Evolutionary conservation across 2,888 invertebrate species (phyloP).

Genomic region (Drosophila pseudotakahashii): DNA sequence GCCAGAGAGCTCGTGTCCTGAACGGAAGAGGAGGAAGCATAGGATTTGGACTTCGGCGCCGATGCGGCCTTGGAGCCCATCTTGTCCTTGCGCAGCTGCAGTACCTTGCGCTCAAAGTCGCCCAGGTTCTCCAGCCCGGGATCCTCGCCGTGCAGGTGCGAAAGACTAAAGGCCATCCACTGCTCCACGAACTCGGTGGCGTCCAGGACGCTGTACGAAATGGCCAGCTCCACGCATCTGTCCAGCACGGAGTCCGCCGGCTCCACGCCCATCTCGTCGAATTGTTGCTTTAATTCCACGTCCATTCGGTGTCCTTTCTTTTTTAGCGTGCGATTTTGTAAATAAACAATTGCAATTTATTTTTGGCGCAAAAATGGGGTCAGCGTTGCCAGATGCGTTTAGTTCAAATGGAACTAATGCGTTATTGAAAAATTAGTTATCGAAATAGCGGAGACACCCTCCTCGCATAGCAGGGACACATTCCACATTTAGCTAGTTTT

Average conservation of each 20-base stretch:
- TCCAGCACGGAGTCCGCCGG: slow-evolving; percentile 85
- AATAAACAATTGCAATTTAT: slow-evolving; percentile 6
- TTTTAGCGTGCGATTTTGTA: slow-evolving; percentile 6
- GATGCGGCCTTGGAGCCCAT: slow-evolving; percentile 60
- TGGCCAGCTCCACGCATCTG: slow-evolving; percentile 89
- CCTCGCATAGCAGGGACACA: too few species aligned
- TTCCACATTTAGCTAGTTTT: too few species aligned
- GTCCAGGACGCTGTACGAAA: slow-evolving; percentile 87
- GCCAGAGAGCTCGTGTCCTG: slow-evolving; percentile 65
- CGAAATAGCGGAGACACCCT: not conserved
- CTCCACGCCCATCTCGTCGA: slow-evolving; percentile 87
- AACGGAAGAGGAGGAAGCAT: slow-evolving; percentile 18
- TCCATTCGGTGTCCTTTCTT: slow-evolving; percentile 80
- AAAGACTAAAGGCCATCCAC: slow-evolving; percentile 91
- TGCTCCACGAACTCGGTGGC: slow-evolving; percentile 90
- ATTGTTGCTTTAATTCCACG: slow-evolving; percentile 85
- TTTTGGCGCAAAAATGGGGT: slow-evolving; percentile 35
- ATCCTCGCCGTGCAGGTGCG: slow-evolving; percentile 87
- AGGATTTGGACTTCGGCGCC: slow-evolving; percentile 43
- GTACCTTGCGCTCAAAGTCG: slow-evolving; percentile 88
- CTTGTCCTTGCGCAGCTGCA: slow-evolving; percentile 85
- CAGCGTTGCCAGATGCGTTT: slow-evolving; percentile 5
- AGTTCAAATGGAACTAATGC: not conserved
- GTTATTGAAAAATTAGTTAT: not conserved
- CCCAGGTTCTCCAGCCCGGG: slow-evolving; percentile 87